Evolutionary conservation across 2,888 invertebrate genomes (phyloP), one percentile per base, ranked within the genome.

Genomic region (Drosophila neotestacea): DNA sequence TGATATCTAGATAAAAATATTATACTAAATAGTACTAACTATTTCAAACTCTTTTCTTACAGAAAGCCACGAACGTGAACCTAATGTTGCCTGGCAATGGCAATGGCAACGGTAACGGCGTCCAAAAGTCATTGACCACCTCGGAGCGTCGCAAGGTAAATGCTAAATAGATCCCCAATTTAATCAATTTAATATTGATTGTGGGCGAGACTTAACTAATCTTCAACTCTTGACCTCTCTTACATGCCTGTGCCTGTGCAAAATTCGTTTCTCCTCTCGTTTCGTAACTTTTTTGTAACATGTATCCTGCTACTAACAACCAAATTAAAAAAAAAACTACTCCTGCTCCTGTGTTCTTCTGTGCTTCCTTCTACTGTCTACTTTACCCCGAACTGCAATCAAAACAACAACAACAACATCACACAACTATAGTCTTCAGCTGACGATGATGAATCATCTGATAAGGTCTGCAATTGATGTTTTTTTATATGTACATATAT

Each of bases 111-210:
- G 87, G 85, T 0, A 95, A 95, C 10, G 95, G 95, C 86, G 93
- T 95, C 55, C 88, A 91, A 58, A 96, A 96, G 91, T 96, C 96
- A 0, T 95, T 96, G 0, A 95, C 96, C 82, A 96, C 96, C 0
- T 96, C 96, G 0, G 96, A 97, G 88, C 93, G 96, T n/a, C 94
- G 96, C 80, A 96, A 95, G 93, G 92, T 96, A 81, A 88, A 64
- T 63, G 9, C n/a, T 28, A 13, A 16, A 5, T 22, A 22, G 22
- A 22, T 22, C 3, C 32, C 32, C n/a, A 2, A 41, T 34, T 13
- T 0, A 59, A 27, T 22, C 34, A 4, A 13, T 22, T 44, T 11
- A 6, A 11, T 22, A 22, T 46, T 7, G 11, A 36, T 42, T 32
- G 55, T 44, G 55, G 22, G 28, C 38, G 28, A 38, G 22, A 36